Evolutionary conservation across 2,113 vertebrate genomes (phyloP).

Genomic region (Laticauda laticaudata): DNA sequence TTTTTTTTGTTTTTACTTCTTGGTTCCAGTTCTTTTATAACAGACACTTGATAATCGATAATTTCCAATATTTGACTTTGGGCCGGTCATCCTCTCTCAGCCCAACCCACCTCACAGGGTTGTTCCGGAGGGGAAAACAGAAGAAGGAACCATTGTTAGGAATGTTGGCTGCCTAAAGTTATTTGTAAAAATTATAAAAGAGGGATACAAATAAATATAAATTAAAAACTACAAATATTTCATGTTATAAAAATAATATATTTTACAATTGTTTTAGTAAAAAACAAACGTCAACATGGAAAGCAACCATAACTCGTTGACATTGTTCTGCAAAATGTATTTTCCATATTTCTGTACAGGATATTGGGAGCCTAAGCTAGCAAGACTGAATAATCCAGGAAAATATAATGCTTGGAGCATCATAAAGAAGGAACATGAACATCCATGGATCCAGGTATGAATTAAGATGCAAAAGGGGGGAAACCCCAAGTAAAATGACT

Average conservation of each 20-base stretch:
- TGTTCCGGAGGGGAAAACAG: background rate
- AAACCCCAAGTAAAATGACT: too few relatives aligned
- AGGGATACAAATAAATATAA: background rate
- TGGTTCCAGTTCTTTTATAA: background rate
- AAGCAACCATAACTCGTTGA: background rate
- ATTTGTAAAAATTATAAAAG: background rate
- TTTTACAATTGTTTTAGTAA: background rate
- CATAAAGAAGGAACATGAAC: constrained; percentile 41
- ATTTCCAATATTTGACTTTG: background rate
- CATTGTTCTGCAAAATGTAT: background rate
- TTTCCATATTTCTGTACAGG: constrained; percentile 65
- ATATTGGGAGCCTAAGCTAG: constrained; percentile 84
- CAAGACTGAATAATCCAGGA: constrained; percentile 84
- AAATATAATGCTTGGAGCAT: constrained; percentile 93
- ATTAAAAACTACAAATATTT: background rate
- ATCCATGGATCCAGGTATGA: constrained; percentile 87
- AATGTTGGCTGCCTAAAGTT: background rate
- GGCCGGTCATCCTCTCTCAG: background rate
- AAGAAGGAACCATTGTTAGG: background rate
- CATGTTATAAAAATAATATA: background rate
- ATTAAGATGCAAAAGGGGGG: background rate
- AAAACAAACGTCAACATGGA: background rate
- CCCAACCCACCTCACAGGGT: background rate
- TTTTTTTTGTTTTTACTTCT: background rate
- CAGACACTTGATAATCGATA: background rate